Evolutionary conservation across 2,797 vertebrate genomes (phyloP).

Genomic region (Cirrhinus mrigala): DNA sequence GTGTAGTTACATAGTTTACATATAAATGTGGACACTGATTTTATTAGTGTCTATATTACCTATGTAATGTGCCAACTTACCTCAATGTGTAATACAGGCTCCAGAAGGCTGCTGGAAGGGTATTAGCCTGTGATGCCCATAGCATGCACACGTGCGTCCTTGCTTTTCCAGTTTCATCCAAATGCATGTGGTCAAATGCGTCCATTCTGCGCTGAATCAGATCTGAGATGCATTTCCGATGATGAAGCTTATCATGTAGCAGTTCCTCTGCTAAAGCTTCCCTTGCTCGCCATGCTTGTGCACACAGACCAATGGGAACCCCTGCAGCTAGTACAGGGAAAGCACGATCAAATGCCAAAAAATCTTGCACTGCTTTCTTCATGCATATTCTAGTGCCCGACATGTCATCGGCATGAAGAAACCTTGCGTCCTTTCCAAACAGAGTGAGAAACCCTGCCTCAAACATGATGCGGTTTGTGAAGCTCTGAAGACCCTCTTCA

Average conservation of each 20-base stretch:
- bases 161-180: slow-evolving; percentile 67
- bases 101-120: slow-evolving; percentile 69
- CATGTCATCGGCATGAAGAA: not conserved
- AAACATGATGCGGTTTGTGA: slow-evolving; percentile 69
- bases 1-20: not conserved
- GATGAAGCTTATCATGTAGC: slow-evolving; percentile 57
- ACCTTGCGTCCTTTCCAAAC: slow-evolving; percentile 62
- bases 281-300: slow-evolving; percentile 61
- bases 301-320: slow-evolving; percentile 61
- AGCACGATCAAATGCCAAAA: slow-evolving; percentile 63
- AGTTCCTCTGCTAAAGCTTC: slow-evolving; percentile 60
- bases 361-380: slow-evolving; percentile 57
- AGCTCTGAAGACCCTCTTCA: slow-evolving; percentile 64
- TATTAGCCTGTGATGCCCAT: slow-evolving; percentile 73
- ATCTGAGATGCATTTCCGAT: slow-evolving; percentile 60
- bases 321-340: slow-evolving; percentile 66
- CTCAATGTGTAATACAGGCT: slow-evolving; percentile 69
- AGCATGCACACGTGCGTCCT: slow-evolving; percentile 65
- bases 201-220: slow-evolving; percentile 67
- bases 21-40: not conserved
- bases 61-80: slow-evolving; percentile 40
- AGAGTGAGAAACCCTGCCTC: slow-evolving; percentile 69
- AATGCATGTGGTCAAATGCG: slow-evolving; percentile 59
- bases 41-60: not conserved
- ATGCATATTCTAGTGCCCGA: slow-evolving; percentile 37